Evolutionary conservation across 2,797 vertebrate genomes (phyloP), one percentile per base, ranked within the genome.

Genomic region (Hipposideros larvatus): DNA sequence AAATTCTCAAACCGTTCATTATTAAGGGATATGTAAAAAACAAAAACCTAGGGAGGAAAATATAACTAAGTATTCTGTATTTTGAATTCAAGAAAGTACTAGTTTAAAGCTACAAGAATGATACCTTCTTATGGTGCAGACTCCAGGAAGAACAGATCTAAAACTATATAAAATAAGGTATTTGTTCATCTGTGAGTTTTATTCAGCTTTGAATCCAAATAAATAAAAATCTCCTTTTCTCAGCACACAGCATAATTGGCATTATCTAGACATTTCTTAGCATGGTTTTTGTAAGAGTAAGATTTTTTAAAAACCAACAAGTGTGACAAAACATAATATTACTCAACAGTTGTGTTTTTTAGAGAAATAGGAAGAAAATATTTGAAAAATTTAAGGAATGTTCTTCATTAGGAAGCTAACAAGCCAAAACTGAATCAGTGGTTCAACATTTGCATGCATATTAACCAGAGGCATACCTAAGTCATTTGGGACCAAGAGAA

Each of bases 401-500:
- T 66, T 96, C 5, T 77, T 87, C 51, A 26, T 57, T 85, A 68
- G 21, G 34, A 93, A 93, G 22, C 11, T 91, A 5, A 73, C 2
- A 87, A 63, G 15, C 9, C 89, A 75, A 79, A 86, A 80, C 24
- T 66, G 41, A 89, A 74, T 79, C 24, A 66, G 5, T 65, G 7
- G 5, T 66, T 77, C 18, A 71, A 5, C 28, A 57, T 85, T 57
- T 87, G 26, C n/a, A 37, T 57, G 24, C 37, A 66, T 90, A 87
- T 48, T 90, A 37, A 87, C 7, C 7, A 80, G 24, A 3, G 26
- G 9, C 10, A 84, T 7, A 73, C 1, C 80, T 68, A 55, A 87
- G 43, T 96, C 77, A 63, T 75, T 70, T 79, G 43, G 11, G 37
- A 16, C n/a, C 87, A 88, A 31, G 43, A 84, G 18, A 94, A 57